A percentile compares a stretch with the other conserved stretches of the same genome.
These are phyloP conservation scores for Frankliniella intonsa DNA, from an alignment of 2,888 invertebrate genomes.

Conservation along the genomic window DNA sequence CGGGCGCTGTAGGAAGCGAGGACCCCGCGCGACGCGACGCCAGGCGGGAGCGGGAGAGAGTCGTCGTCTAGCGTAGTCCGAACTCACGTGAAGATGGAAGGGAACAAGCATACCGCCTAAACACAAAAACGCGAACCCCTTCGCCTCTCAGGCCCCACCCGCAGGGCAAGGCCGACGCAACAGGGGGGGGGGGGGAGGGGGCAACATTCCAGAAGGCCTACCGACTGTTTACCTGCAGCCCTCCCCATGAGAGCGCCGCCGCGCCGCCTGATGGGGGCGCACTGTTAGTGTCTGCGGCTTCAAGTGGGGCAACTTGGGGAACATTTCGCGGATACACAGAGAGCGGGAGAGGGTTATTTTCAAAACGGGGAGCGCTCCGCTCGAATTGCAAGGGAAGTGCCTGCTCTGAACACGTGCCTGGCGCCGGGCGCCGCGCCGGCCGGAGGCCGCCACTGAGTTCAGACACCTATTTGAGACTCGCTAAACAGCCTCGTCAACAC, in stretches of 20 bases:
- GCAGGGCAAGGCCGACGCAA: neutral
- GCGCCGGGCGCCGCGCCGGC: neutral
- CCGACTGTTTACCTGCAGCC: neutral
- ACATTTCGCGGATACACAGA: neutral
- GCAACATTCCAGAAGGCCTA: neutral
- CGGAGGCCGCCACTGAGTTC: neutral
- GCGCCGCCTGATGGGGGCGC: neutral
- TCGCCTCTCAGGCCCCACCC: too few species aligned
- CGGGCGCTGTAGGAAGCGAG: too few species aligned
- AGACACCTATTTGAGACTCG: too few species aligned
- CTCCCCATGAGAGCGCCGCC: too few species aligned
- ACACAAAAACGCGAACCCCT: too few species aligned
- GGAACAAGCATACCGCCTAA: neutral
- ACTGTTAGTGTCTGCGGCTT: constrained; percentile 6
- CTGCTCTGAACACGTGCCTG: neutral
- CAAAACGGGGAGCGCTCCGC: neutral
- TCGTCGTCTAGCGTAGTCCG: neutral
- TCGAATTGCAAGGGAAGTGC: neutral
- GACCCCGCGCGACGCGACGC: too few species aligned
- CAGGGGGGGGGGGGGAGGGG: neutral
- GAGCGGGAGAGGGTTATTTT: neutral
- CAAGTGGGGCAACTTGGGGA: neutral
- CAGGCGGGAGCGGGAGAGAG: neutral
- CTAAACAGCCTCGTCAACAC: too few species aligned
- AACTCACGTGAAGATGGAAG: neutral